These are phyloP conservation scores for Eudemis profundana DNA, from an alignment of 2,888 invertebrate species.

Conservation along the genomic window DNA sequence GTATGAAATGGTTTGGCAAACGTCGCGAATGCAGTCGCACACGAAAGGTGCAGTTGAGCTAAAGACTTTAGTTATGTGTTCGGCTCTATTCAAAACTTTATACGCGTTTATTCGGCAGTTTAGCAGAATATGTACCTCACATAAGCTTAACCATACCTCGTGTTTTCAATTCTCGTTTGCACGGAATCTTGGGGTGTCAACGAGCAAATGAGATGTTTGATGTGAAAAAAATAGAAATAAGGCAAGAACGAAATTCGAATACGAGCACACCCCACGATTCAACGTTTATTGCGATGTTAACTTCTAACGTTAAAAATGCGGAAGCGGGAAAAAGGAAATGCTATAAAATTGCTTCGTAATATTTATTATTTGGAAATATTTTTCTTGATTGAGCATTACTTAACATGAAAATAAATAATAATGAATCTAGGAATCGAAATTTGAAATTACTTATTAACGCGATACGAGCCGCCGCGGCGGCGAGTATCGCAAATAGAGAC, in stretches of 20 bases:
- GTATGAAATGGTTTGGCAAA: conserved; percentile 71
- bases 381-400: conserved; percentile 2
- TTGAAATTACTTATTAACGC: too few relatives aligned
- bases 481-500: too few relatives aligned
- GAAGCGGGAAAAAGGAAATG: neutral
- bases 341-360: neutral
- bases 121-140: conserved; percentile 7
- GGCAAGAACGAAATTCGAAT: conserved; percentile 12
- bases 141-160: neutral
- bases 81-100: conserved; percentile 38
- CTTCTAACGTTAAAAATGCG: conserved; percentile 5
- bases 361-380: conserved; percentile 1
- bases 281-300: conserved; percentile 10
- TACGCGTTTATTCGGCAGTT: conserved; percentile 8
- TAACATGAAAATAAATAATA: conserved; percentile 16
- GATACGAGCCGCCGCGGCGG: too few relatives aligned
- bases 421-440: too few relatives aligned
- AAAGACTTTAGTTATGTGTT: conserved; percentile 44
- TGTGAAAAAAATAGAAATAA: conserved; percentile 12
- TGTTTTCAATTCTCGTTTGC: neutral
- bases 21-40: conserved; percentile 53
- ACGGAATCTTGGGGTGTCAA: conserved; percentile 18
- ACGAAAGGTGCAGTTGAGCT: conserved; percentile 40
- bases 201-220: conserved; percentile 18
- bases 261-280: conserved; percentile 4